These are phyloP conservation scores for Capra hircus DNA, from an alignment of 2,113 vertebrate species.

Conservation along the genomic window DNA sequence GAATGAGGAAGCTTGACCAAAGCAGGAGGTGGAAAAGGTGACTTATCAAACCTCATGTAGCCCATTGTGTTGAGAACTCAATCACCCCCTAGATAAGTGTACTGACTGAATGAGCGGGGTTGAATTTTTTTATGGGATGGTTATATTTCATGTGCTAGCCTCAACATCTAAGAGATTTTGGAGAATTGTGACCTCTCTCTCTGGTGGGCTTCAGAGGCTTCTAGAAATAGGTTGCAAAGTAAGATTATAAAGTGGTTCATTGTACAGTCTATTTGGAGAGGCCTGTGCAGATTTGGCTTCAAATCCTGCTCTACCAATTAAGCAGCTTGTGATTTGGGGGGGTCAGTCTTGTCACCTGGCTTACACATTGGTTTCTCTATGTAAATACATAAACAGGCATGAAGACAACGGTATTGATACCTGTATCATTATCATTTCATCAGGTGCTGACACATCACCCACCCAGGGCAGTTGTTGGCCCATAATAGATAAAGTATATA, in stretches of 20 bases:
- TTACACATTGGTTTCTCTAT: not conserved
- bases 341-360: not conserved
- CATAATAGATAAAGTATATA: not conserved
- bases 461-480: fast-evolving
- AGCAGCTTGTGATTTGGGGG: too few species aligned
- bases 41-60: not conserved
- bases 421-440: not conserved
- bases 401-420: not conserved
- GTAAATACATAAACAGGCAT: fast-evolving
- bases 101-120: not conserved
- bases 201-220: not conserved
- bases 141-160: not conserved
- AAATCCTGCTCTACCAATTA: not conserved
- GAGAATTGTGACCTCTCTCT: not conserved
- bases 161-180: not conserved
- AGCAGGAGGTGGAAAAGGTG: not conserved
- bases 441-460: fast-evolving
- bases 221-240: not conserved
- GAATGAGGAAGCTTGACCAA: not conserved
- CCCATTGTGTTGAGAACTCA: not conserved
- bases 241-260: not conserved
- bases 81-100: fast-evolving
- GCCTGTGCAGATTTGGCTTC: not conserved
- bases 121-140: not conserved
- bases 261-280: not conserved